phyloP scores from a whole-genome alignment of 2,888 invertebrate species.

The Aricia artaxerxes region DNA sequence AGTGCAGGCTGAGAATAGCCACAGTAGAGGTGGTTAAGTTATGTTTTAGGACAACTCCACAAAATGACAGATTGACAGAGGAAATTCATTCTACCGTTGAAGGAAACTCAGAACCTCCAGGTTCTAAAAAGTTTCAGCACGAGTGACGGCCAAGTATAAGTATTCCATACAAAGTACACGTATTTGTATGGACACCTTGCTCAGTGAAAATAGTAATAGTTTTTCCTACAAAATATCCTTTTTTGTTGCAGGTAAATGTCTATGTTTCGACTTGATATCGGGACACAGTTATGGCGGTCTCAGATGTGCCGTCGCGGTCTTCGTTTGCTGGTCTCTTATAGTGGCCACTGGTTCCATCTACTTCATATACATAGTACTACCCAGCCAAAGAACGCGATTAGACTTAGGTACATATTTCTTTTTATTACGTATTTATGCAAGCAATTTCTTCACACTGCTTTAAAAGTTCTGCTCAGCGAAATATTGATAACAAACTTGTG shows the following conservation, averaged over 20 bases:
- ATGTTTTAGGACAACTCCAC: no score
- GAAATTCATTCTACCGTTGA: no score
- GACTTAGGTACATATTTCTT: slow-evolving; percentile 58
- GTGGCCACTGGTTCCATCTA: slow-evolving; percentile 58
- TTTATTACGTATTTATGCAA: not conserved
- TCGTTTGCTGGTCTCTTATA: slow-evolving; percentile 69
- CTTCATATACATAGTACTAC: slow-evolving; percentile 54
- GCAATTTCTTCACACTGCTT: not conserved
- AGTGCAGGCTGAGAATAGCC: no score
- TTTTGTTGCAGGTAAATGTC: slow-evolving; percentile 60
- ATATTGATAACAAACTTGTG: slow-evolving; percentile 2
- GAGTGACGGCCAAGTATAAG: no score
- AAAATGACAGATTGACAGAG: no score
- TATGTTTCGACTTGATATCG: slow-evolving; percentile 60
- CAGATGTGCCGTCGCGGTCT: slow-evolving; percentile 71
- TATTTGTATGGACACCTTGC: no score
- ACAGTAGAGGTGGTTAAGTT: no score
- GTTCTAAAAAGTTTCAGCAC: no score
- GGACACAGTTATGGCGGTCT: slow-evolving; percentile 44
- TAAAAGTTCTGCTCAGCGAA: not conserved
- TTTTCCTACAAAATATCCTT: not conserved
- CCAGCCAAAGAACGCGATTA: slow-evolving; percentile 50
- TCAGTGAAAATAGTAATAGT: no score
- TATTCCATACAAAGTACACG: no score
- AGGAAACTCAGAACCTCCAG: no score